Percentiles rank a stretch among this genome's conserved stretches.
Evolutionary conservation across 2,113 vertebrate genomes (phyloP).

Genomic region (Nettapus auritus): DNA sequence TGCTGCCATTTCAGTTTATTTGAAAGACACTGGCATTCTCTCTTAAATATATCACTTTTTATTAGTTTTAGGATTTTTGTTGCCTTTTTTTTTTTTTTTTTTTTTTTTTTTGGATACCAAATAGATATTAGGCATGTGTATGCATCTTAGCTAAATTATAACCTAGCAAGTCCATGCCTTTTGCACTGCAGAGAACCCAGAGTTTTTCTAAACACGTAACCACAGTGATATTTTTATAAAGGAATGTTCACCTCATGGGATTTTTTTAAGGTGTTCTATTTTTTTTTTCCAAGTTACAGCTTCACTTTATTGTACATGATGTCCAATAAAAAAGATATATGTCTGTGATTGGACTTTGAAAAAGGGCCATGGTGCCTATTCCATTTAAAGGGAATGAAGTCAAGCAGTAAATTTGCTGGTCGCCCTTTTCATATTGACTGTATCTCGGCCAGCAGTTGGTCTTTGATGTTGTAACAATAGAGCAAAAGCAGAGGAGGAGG

Average conservation of each 20-base stretch:
- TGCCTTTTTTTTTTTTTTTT: background rate
- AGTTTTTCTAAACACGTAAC: conserved; percentile 78
- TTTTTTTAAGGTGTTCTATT: conserved; percentile 76
- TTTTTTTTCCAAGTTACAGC: conserved; percentile 72
- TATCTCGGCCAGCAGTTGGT: conserved; percentile 81
- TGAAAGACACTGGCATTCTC: conserved; percentile 16
- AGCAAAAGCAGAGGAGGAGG: conserved; percentile 69
- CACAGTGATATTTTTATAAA: conserved; percentile 79
- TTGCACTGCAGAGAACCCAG: conserved; percentile 70
- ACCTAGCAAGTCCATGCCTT: conserved; percentile 38
- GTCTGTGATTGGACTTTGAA: conserved; percentile 78
- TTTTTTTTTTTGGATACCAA: background rate
- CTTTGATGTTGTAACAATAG: conserved; percentile 86
- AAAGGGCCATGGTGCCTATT: conserved; percentile 73
- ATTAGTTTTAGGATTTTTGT: background rate
- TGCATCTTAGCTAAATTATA: conserved; percentile 62
- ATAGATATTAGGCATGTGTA: conserved; percentile 10
- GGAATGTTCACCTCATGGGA: conserved; percentile 74
- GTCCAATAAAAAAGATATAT: conserved; percentile 86
- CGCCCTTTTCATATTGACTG: conserved; percentile 82
- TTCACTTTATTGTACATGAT: conserved; percentile 79
- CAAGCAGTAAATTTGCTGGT: conserved; percentile 85
- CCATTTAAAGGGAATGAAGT: conserved; percentile 83
- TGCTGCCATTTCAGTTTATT: conserved; percentile 48
- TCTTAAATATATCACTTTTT: conserved; percentile 38